Evolutionary conservation across 1,140 invertebrate genomes (phyloP).

Genomic region (Ditylenchus dipsaci): DNA sequence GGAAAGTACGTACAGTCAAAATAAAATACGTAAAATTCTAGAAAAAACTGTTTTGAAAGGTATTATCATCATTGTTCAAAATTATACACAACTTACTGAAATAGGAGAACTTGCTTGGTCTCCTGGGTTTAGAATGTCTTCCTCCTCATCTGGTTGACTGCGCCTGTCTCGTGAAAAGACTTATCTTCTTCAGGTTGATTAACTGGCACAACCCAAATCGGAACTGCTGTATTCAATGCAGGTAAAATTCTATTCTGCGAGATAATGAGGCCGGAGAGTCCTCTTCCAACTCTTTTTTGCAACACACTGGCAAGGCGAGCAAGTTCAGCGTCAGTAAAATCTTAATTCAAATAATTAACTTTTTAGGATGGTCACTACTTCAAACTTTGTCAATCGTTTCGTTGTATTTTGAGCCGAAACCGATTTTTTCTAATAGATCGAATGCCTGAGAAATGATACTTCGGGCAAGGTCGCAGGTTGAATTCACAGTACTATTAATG

Average conservation of each 20-base stretch:
- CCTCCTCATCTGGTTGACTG: background rate
- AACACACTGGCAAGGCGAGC: background rate
- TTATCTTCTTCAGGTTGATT: background rate
- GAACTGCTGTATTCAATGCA: background rate
- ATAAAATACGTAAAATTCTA: too few species aligned
- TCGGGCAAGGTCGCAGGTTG: too few species aligned
- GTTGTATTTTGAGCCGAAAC: too few species aligned
- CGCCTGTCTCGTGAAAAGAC: background rate
- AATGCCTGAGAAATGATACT: too few species aligned
- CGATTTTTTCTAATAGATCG: too few species aligned
- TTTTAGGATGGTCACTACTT: background rate
- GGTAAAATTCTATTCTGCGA: background rate
- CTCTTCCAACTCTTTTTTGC: background rate
- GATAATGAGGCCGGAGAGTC: background rate
- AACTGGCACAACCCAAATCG: background rate
- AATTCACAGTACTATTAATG: too few species aligned
- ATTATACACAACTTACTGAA: background rate
- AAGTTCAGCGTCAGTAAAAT: background rate
- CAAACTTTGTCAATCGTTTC: background rate
- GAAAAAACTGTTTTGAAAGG: background rate
- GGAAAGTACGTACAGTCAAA: too few species aligned
- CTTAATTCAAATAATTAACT: background rate
- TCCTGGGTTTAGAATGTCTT: background rate
- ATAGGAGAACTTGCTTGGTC: background rate
- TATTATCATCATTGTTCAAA: background rate